Percentiles rank a stretch among this genome's conserved stretches.
Evolutionary conservation across 2,888 invertebrate species (phyloP).

Genomic region (Orthosia gracilis): DNA sequence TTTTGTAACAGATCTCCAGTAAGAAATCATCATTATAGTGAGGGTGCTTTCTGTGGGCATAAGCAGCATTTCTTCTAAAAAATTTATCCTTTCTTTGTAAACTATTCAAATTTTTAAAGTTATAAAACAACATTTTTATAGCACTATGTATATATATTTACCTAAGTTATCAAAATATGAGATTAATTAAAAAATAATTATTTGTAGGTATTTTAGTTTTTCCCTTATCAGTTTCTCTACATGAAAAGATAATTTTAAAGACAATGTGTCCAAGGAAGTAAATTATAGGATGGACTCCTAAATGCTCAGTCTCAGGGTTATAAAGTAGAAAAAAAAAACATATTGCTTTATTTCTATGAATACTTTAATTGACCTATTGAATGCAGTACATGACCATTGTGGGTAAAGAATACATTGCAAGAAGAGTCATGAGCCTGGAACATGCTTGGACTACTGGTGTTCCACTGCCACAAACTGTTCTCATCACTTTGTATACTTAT

Average conservation of each 20-base stretch:
- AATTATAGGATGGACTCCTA: background rate
- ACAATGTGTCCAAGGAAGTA: no score
- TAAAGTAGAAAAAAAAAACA: slow-evolving; percentile 10
- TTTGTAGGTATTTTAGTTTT: slow-evolving; percentile 10
- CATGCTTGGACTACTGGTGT: slow-evolving; percentile 73
- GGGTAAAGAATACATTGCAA: slow-evolving; percentile 80
- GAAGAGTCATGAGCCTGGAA: slow-evolving; percentile 84
- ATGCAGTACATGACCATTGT: slow-evolving; percentile 72
- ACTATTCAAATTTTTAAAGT: slow-evolving; percentile 1
- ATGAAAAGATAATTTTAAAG: no score
- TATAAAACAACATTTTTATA: background rate
- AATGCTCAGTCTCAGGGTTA: background rate
- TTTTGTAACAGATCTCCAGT: slow-evolving; percentile 23
- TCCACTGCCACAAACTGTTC: slow-evolving; percentile 83
- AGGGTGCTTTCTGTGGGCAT: background rate
- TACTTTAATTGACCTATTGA: slow-evolving; percentile 85
- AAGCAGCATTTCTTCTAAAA: background rate
- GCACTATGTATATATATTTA: no score
- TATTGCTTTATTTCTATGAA: slow-evolving; percentile 69
- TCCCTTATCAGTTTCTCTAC: background rate
- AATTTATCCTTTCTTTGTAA: no score
- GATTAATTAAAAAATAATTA: slow-evolving; percentile 7
- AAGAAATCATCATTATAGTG: slow-evolving; percentile 48
- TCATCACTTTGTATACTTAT: slow-evolving; percentile 83
- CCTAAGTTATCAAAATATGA: background rate